Percentiles rank a stretch among this genome's conserved stretches.
Evolutionary conservation across 2,888 invertebrate species (phyloP).

Genomic region (Drosophila histrio): DNA sequence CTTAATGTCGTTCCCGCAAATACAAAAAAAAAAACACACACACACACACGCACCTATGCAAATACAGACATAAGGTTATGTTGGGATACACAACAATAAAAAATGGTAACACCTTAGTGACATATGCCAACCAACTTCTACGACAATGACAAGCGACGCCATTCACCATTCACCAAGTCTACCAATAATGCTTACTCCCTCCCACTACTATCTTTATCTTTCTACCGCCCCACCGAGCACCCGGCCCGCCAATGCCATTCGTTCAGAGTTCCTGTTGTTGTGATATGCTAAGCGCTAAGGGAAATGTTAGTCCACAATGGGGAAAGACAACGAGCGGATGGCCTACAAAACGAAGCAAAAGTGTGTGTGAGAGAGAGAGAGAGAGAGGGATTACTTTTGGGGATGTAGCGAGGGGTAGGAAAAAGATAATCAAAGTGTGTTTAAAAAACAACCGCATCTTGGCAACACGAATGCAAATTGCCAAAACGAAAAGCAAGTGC

Average conservation of each 20-base stretch:
- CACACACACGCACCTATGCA: background rate
- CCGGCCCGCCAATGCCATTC: background rate
- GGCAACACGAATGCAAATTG: slow-evolving; percentile 37
- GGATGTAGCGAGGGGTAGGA: background rate
- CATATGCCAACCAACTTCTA: slow-evolving; percentile 65
- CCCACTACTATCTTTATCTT: background rate
- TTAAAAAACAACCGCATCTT: slow-evolving; percentile 20
- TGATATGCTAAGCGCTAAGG: slow-evolving; percentile 33
- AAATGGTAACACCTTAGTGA: slow-evolving; percentile 66
- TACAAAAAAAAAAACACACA: background rate
- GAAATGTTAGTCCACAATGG: slow-evolving; percentile 14
- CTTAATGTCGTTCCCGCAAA: slow-evolving; percentile 35
- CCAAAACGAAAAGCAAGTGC: slow-evolving; percentile 1
- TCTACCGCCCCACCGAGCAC: too few species aligned
- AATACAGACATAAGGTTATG: background rate
- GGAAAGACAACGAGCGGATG: slow-evolving; percentile 6
- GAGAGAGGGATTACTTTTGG: background rate
- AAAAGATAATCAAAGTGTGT: slow-evolving; percentile 48
- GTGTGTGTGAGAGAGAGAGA: too few species aligned
- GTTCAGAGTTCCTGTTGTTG: slow-evolving; percentile 22
- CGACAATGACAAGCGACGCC: slow-evolving; percentile 57
- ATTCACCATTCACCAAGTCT: background rate
- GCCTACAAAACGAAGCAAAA: slow-evolving; percentile 4
- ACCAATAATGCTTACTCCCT: background rate
- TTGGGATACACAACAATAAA: slow-evolving; percentile 20